Evolutionary conservation across 2,888 invertebrate species (phyloP), one percentile per base, ranked within the genome.

Genomic region (Anoplius nigerrimus): DNA sequence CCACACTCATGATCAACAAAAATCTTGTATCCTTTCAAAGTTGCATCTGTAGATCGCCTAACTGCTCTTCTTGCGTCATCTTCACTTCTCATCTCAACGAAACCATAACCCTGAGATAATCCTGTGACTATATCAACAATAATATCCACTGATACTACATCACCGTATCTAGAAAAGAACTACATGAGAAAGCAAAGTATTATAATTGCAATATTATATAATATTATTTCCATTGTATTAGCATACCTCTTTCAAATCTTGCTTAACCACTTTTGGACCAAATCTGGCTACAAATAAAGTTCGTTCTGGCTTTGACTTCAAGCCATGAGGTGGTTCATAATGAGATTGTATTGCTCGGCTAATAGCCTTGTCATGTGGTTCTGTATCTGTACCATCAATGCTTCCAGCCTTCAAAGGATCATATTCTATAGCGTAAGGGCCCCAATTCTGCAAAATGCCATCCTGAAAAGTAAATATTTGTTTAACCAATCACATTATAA

Each of bases 361-460:
- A 20, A 97, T 90, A 1, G 92, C 97, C 74, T 91, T 92, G 84
- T 97, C 97, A 80, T 97, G 97, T 0, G 97, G 95, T 65, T 92
- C 93, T 0, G 91, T 91, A 84, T 97, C 96, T 0, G 95, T 96
- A 81, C 96, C 94, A 89, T 97, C 97, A 56, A 97, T 96, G 65
- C 96, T 96, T 6, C 95, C 97, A 66, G 94, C 93, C 90, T 93
- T 93, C 61, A 97, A 90, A 0, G 96, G 95, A 87, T 96, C 93
- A 83, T 97, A 97, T 15, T 87, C 86, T 81, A 91, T 92, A 4
- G 92, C 90, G 79, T 90, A 91, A 56, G 91, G 90, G 24, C 90
- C 90, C 92, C 92, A 92, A 63, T 86, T 85, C 73, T 88, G 75
- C n/a, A 68, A 42, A 8, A 21, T 8, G 20, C 69, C 54, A 0